Percentiles rank a stretch among this genome's conserved stretches.
phyloP scores from a whole-genome alignment of 1,140 invertebrate species.

The Platorchestia sp. region DNA sequence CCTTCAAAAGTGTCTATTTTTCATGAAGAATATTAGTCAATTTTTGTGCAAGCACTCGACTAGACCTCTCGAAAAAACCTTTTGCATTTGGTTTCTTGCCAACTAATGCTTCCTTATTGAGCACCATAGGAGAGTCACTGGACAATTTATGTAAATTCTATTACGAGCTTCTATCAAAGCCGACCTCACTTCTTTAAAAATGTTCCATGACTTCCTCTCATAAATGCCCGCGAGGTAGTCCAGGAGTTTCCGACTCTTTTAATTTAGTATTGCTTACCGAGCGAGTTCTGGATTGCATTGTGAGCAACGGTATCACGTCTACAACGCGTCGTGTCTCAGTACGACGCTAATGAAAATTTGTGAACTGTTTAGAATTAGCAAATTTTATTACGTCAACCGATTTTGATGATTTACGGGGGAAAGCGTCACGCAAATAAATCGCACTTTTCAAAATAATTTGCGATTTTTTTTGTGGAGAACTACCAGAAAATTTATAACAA shows the following conservation, averaged over 20 bases:
- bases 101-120: slow-evolving; percentile 24
- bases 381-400: background rate
- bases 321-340: background rate
- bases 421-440: background rate
- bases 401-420: background rate
- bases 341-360: background rate
- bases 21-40: slow-evolving; percentile 47
- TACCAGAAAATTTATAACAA: background rate
- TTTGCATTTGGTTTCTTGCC: background rate
- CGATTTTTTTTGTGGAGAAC: background rate
- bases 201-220: background rate
- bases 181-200: background rate
- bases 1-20: slow-evolving; percentile 43
- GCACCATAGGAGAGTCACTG: background rate
- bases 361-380: background rate
- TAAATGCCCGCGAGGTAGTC: background rate
- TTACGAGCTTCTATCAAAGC: slow-evolving; percentile 6
- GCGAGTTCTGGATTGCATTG: background rate
- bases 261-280: background rate
- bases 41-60: background rate
- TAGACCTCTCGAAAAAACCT: background rate
- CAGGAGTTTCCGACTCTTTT: background rate
- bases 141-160: slow-evolving; percentile 4
- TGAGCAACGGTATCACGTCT: background rate
- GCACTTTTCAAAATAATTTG: background rate